Evolutionary conservation across 2,888 invertebrate genomes (phyloP).

Genomic region (Strigamia maritima): DNA sequence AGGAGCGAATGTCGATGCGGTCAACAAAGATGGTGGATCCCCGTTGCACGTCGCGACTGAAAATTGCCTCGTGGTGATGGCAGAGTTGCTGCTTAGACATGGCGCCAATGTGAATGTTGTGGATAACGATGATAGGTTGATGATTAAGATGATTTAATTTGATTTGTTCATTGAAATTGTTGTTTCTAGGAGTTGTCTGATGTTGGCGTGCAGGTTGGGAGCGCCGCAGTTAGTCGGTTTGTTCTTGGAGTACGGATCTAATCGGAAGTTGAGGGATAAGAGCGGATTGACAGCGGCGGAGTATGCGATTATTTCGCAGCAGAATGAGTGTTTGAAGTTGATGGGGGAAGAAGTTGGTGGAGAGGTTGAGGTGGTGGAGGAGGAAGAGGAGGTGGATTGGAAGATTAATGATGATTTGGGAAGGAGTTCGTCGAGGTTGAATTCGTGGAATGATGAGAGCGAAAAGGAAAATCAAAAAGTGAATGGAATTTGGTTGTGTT

Average conservation of each 20-base stretch:
- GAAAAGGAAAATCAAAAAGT: slow-evolving; percentile 3
- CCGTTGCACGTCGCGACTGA: slow-evolving; percentile 26
- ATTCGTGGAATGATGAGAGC: slow-evolving; percentile 36
- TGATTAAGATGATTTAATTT: not conserved
- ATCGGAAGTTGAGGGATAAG: not conserved
- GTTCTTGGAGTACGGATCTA: slow-evolving; percentile 11
- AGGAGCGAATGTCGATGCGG: slow-evolving; percentile 6
- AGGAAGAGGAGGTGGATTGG: not conserved
- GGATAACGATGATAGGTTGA: not conserved
- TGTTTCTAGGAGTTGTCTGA: slow-evolving; percentile 12
- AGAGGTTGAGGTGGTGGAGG: not conserved
- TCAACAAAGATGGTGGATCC: slow-evolving; percentile 25
- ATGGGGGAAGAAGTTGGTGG: not conserved
- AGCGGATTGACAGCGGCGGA: slow-evolving; percentile 3
- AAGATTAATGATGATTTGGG: not conserved
- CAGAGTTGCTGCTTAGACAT: slow-evolving; percentile 18
- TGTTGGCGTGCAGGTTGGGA: slow-evolving; percentile 11
- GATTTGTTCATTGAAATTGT: not conserved
- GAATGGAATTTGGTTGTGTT: not conserved
- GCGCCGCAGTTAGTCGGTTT: not conserved
- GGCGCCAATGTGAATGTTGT: slow-evolving; percentile 25
- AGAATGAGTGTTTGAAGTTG: slow-evolving; percentile 15
- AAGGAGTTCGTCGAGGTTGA: not conserved
- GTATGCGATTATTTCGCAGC: not conserved
- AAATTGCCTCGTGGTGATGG: not conserved